phyloP scores from a whole-genome alignment of 2,797 vertebrate genomes.

The Geotria australis region DNA sequence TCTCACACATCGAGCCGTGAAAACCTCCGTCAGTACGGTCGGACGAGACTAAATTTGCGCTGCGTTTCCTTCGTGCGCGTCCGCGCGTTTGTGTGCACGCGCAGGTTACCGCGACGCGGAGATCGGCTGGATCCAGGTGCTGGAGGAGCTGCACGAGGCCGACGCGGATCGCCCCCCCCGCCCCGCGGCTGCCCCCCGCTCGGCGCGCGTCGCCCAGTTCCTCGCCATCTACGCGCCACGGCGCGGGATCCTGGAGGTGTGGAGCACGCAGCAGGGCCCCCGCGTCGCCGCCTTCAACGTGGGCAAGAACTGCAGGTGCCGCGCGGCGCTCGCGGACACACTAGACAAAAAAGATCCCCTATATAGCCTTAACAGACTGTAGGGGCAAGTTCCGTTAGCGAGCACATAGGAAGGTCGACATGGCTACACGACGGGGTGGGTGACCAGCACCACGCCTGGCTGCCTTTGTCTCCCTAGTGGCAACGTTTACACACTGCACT shows the following conservation, averaged over 20 bases:
- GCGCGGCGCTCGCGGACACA: not conserved
- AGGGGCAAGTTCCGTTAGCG: no score
- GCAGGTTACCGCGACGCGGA: constrained; percentile 85
- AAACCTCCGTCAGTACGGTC: no score
- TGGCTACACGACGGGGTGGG: no score
- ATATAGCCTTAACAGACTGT: no score
- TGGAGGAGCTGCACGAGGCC: constrained; percentile 47
- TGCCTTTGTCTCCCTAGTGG: no score
- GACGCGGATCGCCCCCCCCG: constrained; percentile 27
- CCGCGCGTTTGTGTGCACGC: not conserved
- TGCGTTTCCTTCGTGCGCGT: no score
- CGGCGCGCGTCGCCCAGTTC: constrained; percentile 62
- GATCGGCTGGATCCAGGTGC: constrained; percentile 68
- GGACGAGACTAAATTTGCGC: no score
- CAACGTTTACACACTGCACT: no score
- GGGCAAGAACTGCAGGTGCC: constrained; percentile 73
- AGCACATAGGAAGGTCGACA: no score
- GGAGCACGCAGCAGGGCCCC: constrained; percentile 77
- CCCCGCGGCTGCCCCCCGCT: constrained; percentile 33
- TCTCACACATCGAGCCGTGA: no score
- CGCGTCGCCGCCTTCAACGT: constrained; percentile 80
- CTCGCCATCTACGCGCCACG: constrained; percentile 76
- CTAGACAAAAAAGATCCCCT: no score
- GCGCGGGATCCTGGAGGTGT: constrained; percentile 78
- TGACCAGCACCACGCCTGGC: no score